phyloP scores from a whole-genome alignment of 2,113 vertebrate species.

The Ochotona princeps region DNA sequence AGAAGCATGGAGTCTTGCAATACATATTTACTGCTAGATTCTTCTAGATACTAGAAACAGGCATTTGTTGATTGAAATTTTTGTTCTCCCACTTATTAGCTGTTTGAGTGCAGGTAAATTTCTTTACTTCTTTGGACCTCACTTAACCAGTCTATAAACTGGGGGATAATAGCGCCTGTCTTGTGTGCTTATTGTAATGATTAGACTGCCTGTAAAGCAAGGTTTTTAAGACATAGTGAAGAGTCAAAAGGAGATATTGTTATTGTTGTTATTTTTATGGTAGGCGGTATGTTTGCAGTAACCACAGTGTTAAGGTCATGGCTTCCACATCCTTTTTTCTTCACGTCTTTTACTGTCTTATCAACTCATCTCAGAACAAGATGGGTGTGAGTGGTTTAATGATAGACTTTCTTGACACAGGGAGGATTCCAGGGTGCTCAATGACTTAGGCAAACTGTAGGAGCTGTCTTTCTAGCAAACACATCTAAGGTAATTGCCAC shows the following conservation, averaged over 20 bases:
- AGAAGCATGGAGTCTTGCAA: background rate
- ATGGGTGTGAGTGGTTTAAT: conserved; percentile 17
- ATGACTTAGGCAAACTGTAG: background rate
- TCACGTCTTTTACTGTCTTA: background rate
- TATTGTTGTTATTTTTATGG: background rate
- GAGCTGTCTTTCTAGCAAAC: background rate
- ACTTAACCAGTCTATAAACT: background rate
- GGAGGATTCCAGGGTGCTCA: background rate
- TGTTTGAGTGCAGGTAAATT: conserved; percentile 15
- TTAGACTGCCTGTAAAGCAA: background rate
- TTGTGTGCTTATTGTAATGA: background rate
- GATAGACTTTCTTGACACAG: background rate
- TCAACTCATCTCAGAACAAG: background rate
- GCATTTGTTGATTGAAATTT: conserved; percentile 2
- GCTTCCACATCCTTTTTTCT: background rate
- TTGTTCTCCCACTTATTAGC: conserved; percentile 10
- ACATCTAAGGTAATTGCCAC: background rate
- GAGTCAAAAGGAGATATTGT: background rate
- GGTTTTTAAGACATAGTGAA: background rate
- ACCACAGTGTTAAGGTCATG: background rate
- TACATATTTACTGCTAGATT: background rate
- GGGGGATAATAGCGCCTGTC: background rate
- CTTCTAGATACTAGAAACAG: background rate
- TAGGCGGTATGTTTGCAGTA: background rate
- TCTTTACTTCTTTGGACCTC: conserved; percentile 10